phyloP scores from a whole-genome alignment of 1,140 invertebrate genomes.

The Euura saliciscinereae region DNA sequence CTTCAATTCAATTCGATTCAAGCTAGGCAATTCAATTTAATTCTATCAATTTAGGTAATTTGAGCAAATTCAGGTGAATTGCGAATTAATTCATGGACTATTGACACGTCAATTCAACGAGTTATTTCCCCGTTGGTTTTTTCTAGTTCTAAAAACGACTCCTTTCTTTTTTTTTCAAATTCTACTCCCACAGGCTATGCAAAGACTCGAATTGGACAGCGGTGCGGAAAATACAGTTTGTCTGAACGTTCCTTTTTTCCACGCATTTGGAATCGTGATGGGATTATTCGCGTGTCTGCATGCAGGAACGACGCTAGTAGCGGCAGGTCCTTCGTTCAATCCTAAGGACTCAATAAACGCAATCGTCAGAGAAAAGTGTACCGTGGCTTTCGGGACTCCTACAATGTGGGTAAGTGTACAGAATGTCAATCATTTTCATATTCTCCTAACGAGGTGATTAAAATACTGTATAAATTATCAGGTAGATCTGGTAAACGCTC shows the following conservation, averaged over 20 bases:
- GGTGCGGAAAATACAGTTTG: slow-evolving; percentile 66
- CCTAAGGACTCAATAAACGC: slow-evolving; percentile 70
- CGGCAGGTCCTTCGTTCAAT: slow-evolving; percentile 74
- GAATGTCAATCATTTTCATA: no score
- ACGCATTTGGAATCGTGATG: slow-evolving; percentile 84
- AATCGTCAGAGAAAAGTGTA: slow-evolving; percentile 78
- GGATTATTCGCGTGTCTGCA: slow-evolving; percentile 69
- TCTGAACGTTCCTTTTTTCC: slow-evolving; percentile 89
- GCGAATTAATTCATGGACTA: no score
- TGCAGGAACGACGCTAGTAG: slow-evolving; percentile 72
- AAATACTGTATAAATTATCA: slow-evolving; percentile 15
- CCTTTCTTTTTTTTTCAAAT: no score
- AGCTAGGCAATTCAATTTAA: no score
- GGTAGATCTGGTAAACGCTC: slow-evolving; percentile 50
- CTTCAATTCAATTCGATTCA: no score
- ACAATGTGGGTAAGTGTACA: slow-evolving; percentile 90
- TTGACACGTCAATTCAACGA: no score
- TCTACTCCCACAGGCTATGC: slow-evolving; percentile 58
- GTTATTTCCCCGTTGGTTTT: no score
- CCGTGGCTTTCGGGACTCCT: slow-evolving; percentile 88
- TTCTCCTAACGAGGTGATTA: no score
- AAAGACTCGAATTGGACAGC: slow-evolving; percentile 64
- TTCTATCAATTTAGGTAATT: no score
- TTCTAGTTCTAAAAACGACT: no score
- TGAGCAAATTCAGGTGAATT: no score